Conservation (phyloP, 2,888 invertebrate genomes). For the Aphidoletes aphidimyza region DNA sequence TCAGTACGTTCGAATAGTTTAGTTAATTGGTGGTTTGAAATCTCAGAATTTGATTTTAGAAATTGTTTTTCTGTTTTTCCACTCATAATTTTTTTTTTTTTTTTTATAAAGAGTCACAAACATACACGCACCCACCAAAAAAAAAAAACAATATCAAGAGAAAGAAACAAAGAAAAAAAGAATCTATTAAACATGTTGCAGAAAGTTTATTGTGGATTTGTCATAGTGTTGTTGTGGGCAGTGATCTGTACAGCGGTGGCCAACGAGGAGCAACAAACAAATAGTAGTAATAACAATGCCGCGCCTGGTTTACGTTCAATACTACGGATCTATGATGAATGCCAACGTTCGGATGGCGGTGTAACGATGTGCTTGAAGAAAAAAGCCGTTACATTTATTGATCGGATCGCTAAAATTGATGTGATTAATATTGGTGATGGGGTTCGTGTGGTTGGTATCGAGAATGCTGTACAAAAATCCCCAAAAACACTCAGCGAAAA, state of each 20-base stretch:
- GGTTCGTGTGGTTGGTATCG: conserved; percentile 71
- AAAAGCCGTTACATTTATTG: conserved; percentile 82
- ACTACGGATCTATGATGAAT: conserved; percentile 81
- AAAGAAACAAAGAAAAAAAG: background rate
- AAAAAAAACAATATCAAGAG: no score
- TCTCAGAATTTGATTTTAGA: background rate
- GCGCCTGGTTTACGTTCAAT: conserved; percentile 73
- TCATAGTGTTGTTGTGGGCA: conserved; percentile 51
- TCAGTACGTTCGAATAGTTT: background rate
- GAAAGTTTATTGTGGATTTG: conserved; percentile 35
- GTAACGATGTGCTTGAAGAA: conserved; percentile 82
- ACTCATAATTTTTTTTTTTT: background rate
- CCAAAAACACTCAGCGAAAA: conserved; percentile 69
- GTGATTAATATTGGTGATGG: conserved; percentile 74
- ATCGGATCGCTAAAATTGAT: conserved; percentile 78
- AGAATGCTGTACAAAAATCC: conserved; percentile 61
- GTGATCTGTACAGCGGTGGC: background rate
- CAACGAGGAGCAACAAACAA: background rate
- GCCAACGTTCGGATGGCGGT: conserved; percentile 74
- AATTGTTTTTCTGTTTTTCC: background rate
- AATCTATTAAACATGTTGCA: background rate
- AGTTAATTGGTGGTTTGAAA: background rate
- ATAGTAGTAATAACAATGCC: conserved; percentile 47
- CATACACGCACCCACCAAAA: no score
- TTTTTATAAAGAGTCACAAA: background rate